These are phyloP conservation scores for Turritopsis rubra DNA, from an alignment of 30 jellyfish, hydroid and myxozoan genomes.

Conservation along the genomic window DNA sequence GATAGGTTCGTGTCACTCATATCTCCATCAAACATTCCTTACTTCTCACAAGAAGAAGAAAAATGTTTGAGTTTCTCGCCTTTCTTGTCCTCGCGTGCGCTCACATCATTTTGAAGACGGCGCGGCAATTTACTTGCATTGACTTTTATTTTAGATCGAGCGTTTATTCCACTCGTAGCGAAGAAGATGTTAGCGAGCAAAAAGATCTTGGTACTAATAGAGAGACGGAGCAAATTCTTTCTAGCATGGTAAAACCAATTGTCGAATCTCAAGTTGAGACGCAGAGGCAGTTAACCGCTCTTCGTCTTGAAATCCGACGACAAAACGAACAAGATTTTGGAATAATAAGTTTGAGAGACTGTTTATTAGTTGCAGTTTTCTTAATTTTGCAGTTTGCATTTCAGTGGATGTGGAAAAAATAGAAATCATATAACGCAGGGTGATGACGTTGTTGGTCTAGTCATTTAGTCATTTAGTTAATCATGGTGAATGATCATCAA, in stretches of 20 bases:
- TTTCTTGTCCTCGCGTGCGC: too few species aligned
- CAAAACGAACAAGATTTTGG: constrained; percentile 12
- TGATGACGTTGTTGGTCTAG: not conserved
- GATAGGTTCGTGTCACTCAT: not conserved
- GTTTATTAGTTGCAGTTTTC: not conserved
- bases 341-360: not conserved
- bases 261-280: constrained; percentile 46
- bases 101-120: too few species aligned
- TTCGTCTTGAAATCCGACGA: constrained; percentile 60
- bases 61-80: too few species aligned
- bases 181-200: constrained; percentile 52
- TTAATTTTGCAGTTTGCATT: not conserved
- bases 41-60: too few species aligned
- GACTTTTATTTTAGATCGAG: constrained; percentile 25
- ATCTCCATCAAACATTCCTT: too few species aligned
- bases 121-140: not conserved
- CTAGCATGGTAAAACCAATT: constrained; percentile 44
- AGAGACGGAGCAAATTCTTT: constrained; percentile 21
- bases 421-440: too few species aligned
- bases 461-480: too few species aligned
- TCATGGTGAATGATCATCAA: too few species aligned
- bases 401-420: constrained; percentile 9
- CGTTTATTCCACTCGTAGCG: constrained; percentile 57
- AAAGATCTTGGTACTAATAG: constrained; percentile 15
- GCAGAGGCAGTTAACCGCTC: constrained; percentile 44